phyloP scores from a whole-genome alignment of 2,888 invertebrate genomes.

The Polia nebulosa region DNA sequence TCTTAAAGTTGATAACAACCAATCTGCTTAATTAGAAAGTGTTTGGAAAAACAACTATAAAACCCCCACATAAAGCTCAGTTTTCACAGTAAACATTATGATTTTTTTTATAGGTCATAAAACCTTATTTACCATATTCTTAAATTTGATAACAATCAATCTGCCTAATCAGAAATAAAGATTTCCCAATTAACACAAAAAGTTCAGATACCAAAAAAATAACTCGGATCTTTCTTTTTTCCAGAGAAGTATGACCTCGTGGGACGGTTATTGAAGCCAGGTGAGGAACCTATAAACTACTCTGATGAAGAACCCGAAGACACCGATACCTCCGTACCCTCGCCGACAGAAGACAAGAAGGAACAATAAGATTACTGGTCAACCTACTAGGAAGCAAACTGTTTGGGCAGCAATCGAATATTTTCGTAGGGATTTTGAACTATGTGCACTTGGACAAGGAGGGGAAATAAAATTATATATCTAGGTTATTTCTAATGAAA shows the following conservation, averaged over 20 bases:
- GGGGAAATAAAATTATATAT: not conserved
- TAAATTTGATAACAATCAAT: no score
- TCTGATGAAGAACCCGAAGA: slow-evolving; percentile 96
- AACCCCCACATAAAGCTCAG: not conserved
- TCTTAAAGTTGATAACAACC: no score
- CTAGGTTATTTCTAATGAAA: slow-evolving; percentile 6
- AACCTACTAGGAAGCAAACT: slow-evolving; percentile 33
- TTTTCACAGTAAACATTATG: no score
- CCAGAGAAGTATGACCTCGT: slow-evolving; percentile 98
- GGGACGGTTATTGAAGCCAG: slow-evolving; percentile 97
- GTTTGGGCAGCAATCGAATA: slow-evolving; percentile 47
- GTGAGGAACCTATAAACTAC: slow-evolving; percentile 97
- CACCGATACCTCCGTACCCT: slow-evolving; percentile 80
- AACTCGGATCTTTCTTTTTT: slow-evolving; percentile 73
- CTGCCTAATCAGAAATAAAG: no score
- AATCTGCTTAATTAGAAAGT: no score
- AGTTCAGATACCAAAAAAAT: no score
- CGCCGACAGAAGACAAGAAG: slow-evolving; percentile 80
- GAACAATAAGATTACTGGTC: slow-evolving; percentile 72
- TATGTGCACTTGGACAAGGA: slow-evolving; percentile 10
- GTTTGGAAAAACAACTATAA: not conserved
- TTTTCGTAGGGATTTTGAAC: slow-evolving; percentile 20
- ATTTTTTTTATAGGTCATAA: no score
- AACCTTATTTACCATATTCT: no score
- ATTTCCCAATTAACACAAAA: not conserved